Evolutionary conservation across 2,797 vertebrate species (phyloP).

Genomic region (Gallinago solitaria): DNA sequence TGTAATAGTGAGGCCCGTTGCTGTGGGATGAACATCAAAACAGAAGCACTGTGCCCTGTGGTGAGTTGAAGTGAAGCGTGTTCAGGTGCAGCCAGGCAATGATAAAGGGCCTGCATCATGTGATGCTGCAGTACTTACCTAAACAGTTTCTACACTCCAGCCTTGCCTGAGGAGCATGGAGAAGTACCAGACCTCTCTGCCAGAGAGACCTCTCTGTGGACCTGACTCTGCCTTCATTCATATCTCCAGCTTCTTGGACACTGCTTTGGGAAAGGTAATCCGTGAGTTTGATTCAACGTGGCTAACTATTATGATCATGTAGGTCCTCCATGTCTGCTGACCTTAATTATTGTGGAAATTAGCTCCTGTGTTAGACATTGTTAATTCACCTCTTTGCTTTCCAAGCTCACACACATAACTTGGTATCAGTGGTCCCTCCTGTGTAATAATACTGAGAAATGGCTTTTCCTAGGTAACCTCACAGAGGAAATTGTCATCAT

Average conservation of each 20-base stretch:
- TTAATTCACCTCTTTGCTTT: neutral
- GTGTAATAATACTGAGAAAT: neutral
- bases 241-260: neutral
- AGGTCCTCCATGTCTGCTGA: neutral
- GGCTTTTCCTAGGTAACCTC: neutral
- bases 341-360: neutral
- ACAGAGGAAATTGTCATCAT: neutral
- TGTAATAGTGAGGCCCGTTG: neutral
- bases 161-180: neutral
- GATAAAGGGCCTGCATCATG: neutral
- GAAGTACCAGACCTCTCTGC: neutral
- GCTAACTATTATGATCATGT: neutral
- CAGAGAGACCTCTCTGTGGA: neutral
- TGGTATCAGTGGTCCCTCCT: neutral
- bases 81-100: neutral
- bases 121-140: neutral
- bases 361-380: neutral
- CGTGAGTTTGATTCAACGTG: neutral
- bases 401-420: neutral
- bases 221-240: neutral
- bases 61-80: accelerated
- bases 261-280: neutral
- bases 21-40: neutral
- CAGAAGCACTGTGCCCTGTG: accelerated
- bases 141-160: neutral